Conservation (phyloP, 2,888 invertebrate genomes). For the Stenchaetothrips biformis region DNA sequence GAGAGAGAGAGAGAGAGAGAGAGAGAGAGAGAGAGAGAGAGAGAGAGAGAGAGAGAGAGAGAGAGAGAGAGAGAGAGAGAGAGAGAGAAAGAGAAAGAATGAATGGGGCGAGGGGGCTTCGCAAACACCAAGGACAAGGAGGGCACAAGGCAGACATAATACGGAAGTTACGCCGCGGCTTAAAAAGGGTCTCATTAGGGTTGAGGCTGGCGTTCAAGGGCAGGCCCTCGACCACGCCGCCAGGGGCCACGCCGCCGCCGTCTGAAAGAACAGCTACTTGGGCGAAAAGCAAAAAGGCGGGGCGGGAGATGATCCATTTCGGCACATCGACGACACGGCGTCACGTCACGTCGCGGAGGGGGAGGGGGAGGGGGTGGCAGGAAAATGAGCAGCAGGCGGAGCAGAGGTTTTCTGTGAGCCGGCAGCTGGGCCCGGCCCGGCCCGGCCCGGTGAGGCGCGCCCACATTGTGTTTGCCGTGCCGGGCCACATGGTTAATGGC, state of each 20-base stretch:
- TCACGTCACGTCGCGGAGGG: neutral
- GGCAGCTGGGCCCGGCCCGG: neutral
- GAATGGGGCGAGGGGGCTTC: neutral
- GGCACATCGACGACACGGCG: no score
- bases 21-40: constrained; percentile 27
- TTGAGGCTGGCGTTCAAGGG: neutral
- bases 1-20: constrained; percentile 25
- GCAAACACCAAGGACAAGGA: neutral
- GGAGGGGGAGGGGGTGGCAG: neutral
- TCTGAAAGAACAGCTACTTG: no score
- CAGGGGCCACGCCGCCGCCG: no score
- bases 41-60: constrained; percentile 27
- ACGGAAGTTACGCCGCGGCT: neutral
- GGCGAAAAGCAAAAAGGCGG: no score
- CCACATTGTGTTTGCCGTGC: no score
- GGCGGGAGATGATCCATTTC: no score
- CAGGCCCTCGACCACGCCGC: no score
- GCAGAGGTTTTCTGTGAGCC: neutral
- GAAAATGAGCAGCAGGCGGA: neutral
- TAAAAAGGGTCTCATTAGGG: constrained; percentile 13
- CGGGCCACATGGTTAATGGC: neutral
- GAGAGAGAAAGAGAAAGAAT: constrained; percentile 12
- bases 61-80: constrained; percentile 28
- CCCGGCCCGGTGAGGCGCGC: no score
- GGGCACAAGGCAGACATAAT: neutral